These are phyloP conservation scores for Gila robusta DNA, from an alignment of 2,797 vertebrate genomes.

Conservation along the genomic window DNA sequence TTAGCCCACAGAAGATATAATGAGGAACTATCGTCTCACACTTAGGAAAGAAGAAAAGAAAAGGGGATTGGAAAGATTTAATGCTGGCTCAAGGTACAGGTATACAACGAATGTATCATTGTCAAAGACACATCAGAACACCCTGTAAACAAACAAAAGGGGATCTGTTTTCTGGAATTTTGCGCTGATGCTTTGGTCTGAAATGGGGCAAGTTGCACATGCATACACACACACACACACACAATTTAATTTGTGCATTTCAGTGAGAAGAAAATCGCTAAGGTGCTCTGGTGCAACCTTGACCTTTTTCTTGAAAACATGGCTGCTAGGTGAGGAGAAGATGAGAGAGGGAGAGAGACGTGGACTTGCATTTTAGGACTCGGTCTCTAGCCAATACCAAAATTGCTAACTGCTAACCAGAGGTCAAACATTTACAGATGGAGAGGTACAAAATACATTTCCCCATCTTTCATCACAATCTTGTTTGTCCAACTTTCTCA, in stretches of 20 bases:
- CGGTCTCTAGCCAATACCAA: conserved; percentile 31
- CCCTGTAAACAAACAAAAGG: conserved; percentile 24
- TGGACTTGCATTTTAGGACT: conserved; percentile 69
- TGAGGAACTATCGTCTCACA: conserved; percentile 29
- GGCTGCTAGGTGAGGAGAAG: conserved; percentile 56
- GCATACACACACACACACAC: background rate
- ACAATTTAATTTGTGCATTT: conserved; percentile 41
- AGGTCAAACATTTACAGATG: conserved; percentile 25
- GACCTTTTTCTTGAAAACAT: conserved; percentile 75
- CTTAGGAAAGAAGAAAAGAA: conserved; percentile 55
- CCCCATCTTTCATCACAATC: background rate
- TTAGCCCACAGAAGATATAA: conserved; percentile 45
- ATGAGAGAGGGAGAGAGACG: conserved; percentile 13
- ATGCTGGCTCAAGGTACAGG: background rate
- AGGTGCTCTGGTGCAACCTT: conserved; percentile 68
- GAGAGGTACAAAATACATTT: background rate
- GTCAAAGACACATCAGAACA: conserved; percentile 28
- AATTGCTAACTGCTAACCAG: conserved; percentile 1
- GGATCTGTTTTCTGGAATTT: background rate
- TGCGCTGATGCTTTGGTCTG: conserved; percentile 15
- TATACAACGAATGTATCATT: conserved; percentile 15
- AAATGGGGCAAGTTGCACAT: background rate
- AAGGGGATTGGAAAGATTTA: conserved; percentile 1
- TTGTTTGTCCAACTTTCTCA: conserved; percentile 4
- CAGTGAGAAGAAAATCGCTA: conserved; percentile 52